Evolutionary conservation across 2,113 vertebrate genomes (phyloP), one percentile per base, ranked within the genome.

Genomic region (Psephotus haematonotus): DNA sequence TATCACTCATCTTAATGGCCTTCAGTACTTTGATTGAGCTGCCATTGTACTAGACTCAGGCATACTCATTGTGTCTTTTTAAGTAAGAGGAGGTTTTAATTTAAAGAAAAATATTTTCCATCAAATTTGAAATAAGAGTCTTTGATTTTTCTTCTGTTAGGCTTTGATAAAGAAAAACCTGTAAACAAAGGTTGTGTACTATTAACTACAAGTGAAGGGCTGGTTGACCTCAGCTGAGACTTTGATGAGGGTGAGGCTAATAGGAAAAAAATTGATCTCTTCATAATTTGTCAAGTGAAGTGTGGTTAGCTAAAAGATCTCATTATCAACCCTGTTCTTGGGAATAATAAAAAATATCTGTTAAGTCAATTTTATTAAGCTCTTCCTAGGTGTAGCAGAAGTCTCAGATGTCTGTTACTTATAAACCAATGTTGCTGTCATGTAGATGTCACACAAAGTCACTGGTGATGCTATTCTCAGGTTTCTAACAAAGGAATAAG

Each of bases 271-370:
- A 95, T 81, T 94, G 97, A 97, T 97, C 88, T 94, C 89, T 96
- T 97, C 82, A 92, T 96, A 97, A 96, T 97, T 97, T 93, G 78
- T 97, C 93, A 95, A 90, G 92, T 64, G 88, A 97, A 96, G 60
- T 91, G 93, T 70, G 71, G 93, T 91, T 97, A 82, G 90, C 88
- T 92, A 88, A 95, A 97, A 95, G 95, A 94, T 97, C 94, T 94
- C 87, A 92, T 96, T 91, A 92, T 90, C 86, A 87, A 88, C 69
- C 44, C 62, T 60, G 33, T 96, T 95, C 92, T 93, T 82, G 55
- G 74, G 81, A 97, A 89, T 88, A 92, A 87, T 83, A 78, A 92
- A 37, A 93, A 87, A 96, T 69, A 88, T 84, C 78, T 63, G 37
- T 82, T 76, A 88, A 97, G 69, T 96, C 80, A 69, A 94, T 95